These are phyloP conservation scores for Lasius platythorax DNA, from an alignment of 2,888 invertebrate species.

Conservation along the genomic window DNA sequence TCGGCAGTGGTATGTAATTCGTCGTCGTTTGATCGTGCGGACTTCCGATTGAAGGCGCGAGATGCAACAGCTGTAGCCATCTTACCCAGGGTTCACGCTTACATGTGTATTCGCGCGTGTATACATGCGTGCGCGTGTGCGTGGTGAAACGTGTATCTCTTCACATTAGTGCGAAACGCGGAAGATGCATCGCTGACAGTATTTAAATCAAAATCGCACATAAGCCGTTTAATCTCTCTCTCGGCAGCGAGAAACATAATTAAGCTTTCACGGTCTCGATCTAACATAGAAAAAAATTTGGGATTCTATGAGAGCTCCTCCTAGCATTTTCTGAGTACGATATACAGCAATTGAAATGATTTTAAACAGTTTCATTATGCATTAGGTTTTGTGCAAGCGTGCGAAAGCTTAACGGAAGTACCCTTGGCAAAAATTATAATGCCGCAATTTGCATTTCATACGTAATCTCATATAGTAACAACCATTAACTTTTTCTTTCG, in stretches of 20 bases:
- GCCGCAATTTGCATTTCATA: constrained; percentile 59
- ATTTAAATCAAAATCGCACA: not conserved
- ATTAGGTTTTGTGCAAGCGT: constrained; percentile 31
- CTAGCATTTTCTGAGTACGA: not conserved
- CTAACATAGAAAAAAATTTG: not conserved
- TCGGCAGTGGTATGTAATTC: constrained; percentile 68
- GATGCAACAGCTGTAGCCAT: constrained; percentile 68
- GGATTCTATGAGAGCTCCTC: not conserved
- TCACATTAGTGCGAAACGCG: constrained; percentile 28
- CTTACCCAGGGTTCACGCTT: constrained; percentile 61
- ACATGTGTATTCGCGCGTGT: constrained; percentile 57
- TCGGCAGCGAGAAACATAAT: not conserved
- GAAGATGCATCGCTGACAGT: constrained; percentile 8
- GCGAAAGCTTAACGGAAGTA: constrained; percentile 22
- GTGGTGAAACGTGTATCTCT: constrained; percentile 14
- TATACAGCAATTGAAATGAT: constrained; percentile 32
- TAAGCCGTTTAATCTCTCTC: not conserved
- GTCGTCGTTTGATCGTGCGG: constrained; percentile 16
- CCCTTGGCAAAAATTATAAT: constrained; percentile 29
- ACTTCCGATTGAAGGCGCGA: constrained; percentile 5
- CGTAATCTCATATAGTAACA: constrained; percentile 49
- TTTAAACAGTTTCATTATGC: constrained; percentile 27
- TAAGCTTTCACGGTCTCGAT: not conserved
- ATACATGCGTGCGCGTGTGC: constrained; percentile 51
- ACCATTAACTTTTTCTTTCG: constrained; percentile 50